Evolutionary conservation across 2,797 vertebrate species (phyloP).

Genomic region (Parauchenoglanis punctatus): DNA sequence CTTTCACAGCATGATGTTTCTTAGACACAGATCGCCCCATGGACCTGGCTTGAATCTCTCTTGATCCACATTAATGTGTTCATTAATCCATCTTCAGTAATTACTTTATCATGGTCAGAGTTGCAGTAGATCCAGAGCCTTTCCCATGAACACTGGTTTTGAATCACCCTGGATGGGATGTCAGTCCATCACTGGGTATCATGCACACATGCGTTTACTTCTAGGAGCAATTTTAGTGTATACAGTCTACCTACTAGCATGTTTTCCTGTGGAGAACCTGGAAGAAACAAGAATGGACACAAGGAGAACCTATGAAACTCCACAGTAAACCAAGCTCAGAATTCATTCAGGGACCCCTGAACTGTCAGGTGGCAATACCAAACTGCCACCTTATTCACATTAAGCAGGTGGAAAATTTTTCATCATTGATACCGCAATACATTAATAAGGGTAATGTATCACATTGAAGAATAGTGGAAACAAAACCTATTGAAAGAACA

Average conservation of each 20-base stretch:
- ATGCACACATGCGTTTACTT: neutral
- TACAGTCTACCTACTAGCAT: neutral
- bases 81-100: neutral
- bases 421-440: neutral
- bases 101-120: neutral
- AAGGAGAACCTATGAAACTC: neutral
- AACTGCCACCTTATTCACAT: neutral
- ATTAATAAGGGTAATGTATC: slow-evolving; percentile 12
- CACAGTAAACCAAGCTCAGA: neutral
- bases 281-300: neutral
- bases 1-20: neutral
- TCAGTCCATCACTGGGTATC: neutral
- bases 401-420: neutral
- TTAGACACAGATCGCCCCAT: neutral
- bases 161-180: neutral
- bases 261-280: neutral
- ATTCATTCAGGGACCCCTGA: neutral
- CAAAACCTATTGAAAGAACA: slow-evolving; percentile 21
- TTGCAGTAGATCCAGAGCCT: neutral
- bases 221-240: neutral
- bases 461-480: slow-evolving; percentile 18
- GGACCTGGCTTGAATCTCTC: neutral
- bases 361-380: neutral
- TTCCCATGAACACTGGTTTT: neutral
- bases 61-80: neutral